Base-by-base conservation (phyloP, 2,888 invertebrate genomes). In the Phlogophora meticulosa region DNA sequence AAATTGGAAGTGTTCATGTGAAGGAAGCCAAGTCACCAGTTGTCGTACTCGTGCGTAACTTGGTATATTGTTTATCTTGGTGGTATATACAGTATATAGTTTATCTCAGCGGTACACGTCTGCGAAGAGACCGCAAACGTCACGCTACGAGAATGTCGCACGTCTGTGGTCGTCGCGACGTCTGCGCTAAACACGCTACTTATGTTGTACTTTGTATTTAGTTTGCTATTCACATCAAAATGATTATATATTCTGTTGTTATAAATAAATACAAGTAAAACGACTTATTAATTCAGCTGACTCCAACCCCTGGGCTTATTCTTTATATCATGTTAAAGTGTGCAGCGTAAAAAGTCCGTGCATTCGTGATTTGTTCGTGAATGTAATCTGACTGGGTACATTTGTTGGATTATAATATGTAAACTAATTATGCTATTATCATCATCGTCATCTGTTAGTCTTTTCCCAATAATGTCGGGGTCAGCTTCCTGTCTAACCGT, bases 161-260 rank as follows among this genome's bases (percentile, higher is more conserved):
- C 38, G 58, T 55, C 49, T 68, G 72, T 28, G 60, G 72, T 57
- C 10, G 10, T 7, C 11, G 7, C 15, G 32, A 57, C 42, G 28
- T 28, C 40, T 28, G 13, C 4, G n/a, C 28, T n/a, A n/a, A n/a
- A n/a, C n/a, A 38, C 13, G 20, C 10, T 58, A 11, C 61, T 36
- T 38, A 34, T 68, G 32, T 32, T 13, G 36, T 32, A 49, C 20
- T 36, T 32, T 15, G 1, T 43, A 20, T 15, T 4, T 48, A 15
- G 45, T 46, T 32, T 17, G 17, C 10, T 36, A 58, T 22, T 55
- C 13, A 42, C 17, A 2, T 32, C 22, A 22, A 15, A 53, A n/a
- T 52, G 5, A 40, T 36, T 42, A 22, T 43, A 11, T 28, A 20
- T 17, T 34, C 2, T 34, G 42, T 9, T 46, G n/a, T 17, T 38